These are phyloP conservation scores for Deilephila elpenor DNA, from an alignment of 2,888 invertebrate genomes.

Conservation along the genomic window DNA sequence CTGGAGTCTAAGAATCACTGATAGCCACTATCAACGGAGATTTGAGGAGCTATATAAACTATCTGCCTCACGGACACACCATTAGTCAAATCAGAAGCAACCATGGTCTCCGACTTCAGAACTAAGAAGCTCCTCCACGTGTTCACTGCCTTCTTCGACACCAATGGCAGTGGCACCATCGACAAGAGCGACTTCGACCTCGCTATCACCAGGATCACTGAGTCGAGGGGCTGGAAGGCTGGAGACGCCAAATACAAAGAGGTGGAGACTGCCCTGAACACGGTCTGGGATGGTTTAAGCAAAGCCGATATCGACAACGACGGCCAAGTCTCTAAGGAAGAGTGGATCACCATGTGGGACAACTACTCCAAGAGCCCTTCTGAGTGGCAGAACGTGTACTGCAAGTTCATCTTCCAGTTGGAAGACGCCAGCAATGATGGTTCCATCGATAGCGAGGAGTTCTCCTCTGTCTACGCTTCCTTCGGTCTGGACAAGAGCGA, in stretches of 20 bases:
- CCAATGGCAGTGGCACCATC: conserved; percentile 94
- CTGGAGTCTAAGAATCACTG: conserved; percentile 30
- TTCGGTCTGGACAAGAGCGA: conserved; percentile 90
- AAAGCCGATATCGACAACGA: conserved; percentile 93
- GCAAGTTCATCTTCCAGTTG: conserved; percentile 94
- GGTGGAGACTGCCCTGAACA: conserved; percentile 89
- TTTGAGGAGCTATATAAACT: conserved; percentile 41
- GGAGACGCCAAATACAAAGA: conserved; percentile 90
- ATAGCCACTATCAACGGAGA: conserved; percentile 42
- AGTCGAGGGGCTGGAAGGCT: conserved; percentile 90
- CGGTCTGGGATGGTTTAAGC: conserved; percentile 93
- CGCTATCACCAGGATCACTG: conserved; percentile 93
- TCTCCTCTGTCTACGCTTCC: conserved; percentile 90
- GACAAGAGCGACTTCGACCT: conserved; percentile 95
- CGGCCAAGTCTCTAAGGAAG: conserved; percentile 86
- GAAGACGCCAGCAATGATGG: conserved; percentile 93
- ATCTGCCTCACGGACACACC: conserved; percentile 15
- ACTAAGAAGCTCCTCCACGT: conserved; percentile 95
- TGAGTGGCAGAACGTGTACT: conserved; percentile 93
- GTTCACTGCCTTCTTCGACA: conserved; percentile 95
- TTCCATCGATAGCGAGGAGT: conserved; percentile 91
- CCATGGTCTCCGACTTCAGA: conserved; percentile 92
- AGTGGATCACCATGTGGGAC: conserved; percentile 84
- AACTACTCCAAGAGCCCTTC: conserved; percentile 86
- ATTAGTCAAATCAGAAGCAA: conserved; percentile 54